Evolutionary conservation across 2,888 invertebrate genomes (phyloP).

Genomic region (Camponotus fellah): DNA sequence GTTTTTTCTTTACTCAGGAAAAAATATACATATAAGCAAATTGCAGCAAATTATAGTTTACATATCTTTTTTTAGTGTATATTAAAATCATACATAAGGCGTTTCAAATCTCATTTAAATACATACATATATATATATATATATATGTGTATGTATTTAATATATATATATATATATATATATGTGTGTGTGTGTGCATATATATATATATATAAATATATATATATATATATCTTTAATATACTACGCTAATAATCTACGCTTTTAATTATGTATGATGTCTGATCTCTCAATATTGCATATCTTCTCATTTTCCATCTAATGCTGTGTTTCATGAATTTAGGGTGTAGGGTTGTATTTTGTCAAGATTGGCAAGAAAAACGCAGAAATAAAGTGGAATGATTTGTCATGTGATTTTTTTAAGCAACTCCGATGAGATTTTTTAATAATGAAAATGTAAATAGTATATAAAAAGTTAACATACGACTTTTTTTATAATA

Average conservation of each 20-base stretch:
- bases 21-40: not conserved
- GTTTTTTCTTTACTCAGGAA: not conserved
- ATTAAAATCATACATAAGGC: not conserved
- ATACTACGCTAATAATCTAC: not conserved
- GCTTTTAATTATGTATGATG: slow-evolving; percentile 11
- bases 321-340: not conserved
- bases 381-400: not conserved
- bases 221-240: not conserved
- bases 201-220: too few relatives aligned
- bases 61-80: not conserved
- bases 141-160: too few relatives aligned
- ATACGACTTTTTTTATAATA: not conserved
- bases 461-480: slow-evolving; percentile 7
- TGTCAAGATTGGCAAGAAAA: not conserved
- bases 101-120: not conserved
- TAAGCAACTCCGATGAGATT: slow-evolving; percentile 13
- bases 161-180: too few relatives aligned
- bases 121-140: not conserved
- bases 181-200: too few relatives aligned
- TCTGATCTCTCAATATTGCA: not conserved
- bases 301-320: slow-evolving; percentile 17
- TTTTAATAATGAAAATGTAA: slow-evolving; percentile 14
- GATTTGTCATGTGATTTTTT: slow-evolving; percentile 10
- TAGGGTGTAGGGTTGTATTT: not conserved
- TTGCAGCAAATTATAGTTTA: not conserved